phyloP scores from a whole-genome alignment of 92 coral and sea anemone species.

The Porites rus region DNA sequence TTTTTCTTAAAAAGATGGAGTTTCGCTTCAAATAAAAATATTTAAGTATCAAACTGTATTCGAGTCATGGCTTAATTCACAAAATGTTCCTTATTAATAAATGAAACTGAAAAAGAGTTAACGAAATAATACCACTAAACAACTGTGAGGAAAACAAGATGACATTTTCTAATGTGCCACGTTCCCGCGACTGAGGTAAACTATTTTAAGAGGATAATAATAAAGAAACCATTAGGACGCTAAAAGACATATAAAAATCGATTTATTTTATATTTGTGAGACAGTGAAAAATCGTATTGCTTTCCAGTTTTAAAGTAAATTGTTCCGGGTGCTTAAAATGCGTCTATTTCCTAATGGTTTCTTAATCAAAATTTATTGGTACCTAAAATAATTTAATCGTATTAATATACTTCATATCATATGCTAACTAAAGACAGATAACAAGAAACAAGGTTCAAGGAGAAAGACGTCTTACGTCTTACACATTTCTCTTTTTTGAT shows the following conservation, averaged over 20 bases:
- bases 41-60: too few species aligned
- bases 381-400: background rate
- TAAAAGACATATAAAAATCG: background rate
- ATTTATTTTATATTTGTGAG: too few species aligned
- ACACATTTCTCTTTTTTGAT: too few species aligned
- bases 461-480: too few species aligned
- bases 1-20: too few species aligned
- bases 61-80: too few species aligned
- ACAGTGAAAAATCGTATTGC: background rate
- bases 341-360: constrained; percentile 16
- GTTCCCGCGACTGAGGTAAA: constrained; percentile 6
- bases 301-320: background rate
- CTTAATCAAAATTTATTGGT: background rate
- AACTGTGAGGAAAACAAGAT: background rate
- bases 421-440: too few species aligned
- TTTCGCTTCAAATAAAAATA: too few species aligned
- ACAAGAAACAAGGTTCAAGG: too few species aligned
- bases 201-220: background rate
- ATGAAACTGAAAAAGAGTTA: too few species aligned
- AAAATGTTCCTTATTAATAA: too few species aligned
- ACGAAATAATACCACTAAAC: background rate
- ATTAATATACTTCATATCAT: too few species aligned
- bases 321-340: background rate
- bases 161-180: constrained; percentile 39
- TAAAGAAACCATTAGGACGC: constrained; percentile 24